Percentiles rank a stretch among this genome's conserved stretches.
Evolutionary conservation across 2,888 invertebrate species (phyloP).

Genomic region (Hypomecis atomaria): DNA sequence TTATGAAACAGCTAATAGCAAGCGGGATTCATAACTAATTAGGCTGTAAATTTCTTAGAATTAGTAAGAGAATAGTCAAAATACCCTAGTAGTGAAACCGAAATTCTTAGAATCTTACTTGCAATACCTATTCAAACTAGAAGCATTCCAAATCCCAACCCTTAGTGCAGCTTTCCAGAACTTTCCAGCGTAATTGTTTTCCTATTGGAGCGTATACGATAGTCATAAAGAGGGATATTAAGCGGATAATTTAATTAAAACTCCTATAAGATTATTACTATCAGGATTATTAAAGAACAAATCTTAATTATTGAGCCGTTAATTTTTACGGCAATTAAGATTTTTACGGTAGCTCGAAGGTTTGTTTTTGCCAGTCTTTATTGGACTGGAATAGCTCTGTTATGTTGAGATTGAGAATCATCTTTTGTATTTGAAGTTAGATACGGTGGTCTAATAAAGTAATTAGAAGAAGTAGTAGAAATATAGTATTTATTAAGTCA

Average conservation of each 20-base stretch:
- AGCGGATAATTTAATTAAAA: conserved; percentile 63
- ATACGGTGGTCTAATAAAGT: too few relatives aligned
- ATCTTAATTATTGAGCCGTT: conserved; percentile 43
- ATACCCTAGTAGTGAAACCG: too few relatives aligned
- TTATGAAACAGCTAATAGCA: too few relatives aligned
- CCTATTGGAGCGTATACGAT: conserved; percentile 53
- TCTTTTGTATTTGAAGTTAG: too few relatives aligned
- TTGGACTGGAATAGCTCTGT: conserved; percentile 11
- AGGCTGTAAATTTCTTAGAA: too few relatives aligned
- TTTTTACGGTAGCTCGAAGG: conserved; percentile 31
- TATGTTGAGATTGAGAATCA: background rate
- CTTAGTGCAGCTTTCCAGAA: conserved; percentile 9
- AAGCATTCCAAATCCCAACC: too few relatives aligned
- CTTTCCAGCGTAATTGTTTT: conserved; percentile 59
- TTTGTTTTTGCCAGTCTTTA: conserved; percentile 12
- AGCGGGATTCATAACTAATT: too few relatives aligned
- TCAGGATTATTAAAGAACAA: conserved; percentile 41
- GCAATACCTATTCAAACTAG: background rate
- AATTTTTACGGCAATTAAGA: conserved; percentile 35
- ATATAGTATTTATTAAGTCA: too few relatives aligned
- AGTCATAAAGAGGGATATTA: conserved; percentile 54
- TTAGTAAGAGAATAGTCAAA: too few relatives aligned
- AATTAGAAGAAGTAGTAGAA: too few relatives aligned
- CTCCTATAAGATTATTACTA: conserved; percentile 45
- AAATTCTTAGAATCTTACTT: background rate